Conservation (phyloP, 2,113 vertebrate species). For the Oceanodroma tethys region DNA sequence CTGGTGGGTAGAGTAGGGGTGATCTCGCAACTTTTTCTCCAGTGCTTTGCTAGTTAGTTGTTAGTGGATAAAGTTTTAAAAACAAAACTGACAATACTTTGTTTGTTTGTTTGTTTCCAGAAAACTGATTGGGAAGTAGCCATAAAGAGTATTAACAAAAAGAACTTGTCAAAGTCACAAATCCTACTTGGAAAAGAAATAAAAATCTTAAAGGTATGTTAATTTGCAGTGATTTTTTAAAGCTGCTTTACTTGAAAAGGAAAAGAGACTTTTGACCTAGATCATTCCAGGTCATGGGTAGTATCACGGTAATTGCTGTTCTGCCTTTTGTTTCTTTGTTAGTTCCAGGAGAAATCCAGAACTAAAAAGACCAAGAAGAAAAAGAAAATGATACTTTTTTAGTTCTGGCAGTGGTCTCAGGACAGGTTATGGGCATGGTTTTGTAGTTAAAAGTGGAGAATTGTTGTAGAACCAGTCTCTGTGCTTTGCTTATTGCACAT, state of each 20-base stretch:
- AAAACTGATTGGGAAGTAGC: slow-evolving; percentile 98
- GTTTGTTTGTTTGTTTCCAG: slow-evolving; percentile 62
- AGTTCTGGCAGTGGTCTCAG: neutral
- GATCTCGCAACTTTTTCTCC: neutral
- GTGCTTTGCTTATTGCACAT: neutral
- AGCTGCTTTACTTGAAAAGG: slow-evolving; percentile 20
- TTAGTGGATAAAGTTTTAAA: neutral
- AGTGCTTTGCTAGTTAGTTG: neutral
- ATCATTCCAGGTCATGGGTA: neutral
- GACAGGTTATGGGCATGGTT: neutral
- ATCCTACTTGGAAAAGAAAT: slow-evolving; percentile 98
- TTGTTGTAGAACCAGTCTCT: neutral
- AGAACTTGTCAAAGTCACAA: slow-evolving; percentile 97
- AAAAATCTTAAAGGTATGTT: slow-evolving; percentile 95
- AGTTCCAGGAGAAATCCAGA: neutral
- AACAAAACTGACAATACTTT: neutral
- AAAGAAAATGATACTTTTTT: neutral
- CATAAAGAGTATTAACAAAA: slow-evolving; percentile 98
- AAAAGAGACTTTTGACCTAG: slow-evolving; percentile 23
- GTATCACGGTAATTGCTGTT: neutral
- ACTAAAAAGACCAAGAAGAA: neutral
- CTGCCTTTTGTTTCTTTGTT: neutral
- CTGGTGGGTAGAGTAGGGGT: neutral
- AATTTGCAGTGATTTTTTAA: slow-evolving; percentile 34
- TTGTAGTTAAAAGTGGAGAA: neutral